Evolutionary conservation across 2,888 invertebrate species (phyloP).

Genomic region (Athrips mouffetella): DNA sequence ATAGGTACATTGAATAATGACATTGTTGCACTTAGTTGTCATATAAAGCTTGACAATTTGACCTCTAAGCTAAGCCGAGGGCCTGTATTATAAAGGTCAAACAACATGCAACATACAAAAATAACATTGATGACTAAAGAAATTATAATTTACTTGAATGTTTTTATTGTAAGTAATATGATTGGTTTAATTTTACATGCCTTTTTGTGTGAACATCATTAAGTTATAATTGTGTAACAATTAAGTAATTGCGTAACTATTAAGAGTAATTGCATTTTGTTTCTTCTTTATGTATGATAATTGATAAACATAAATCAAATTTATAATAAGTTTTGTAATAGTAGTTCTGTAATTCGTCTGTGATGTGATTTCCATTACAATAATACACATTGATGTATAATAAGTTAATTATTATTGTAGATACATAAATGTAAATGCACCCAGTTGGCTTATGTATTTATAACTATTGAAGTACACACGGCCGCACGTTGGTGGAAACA

Average conservation of each 20-base stretch:
- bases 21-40: no score
- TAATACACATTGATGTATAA: constrained; percentile 1
- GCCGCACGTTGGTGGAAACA: not conserved
- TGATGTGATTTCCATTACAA: constrained; percentile 14
- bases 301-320: not conserved
- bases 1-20: no score
- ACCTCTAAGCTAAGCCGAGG: no score
- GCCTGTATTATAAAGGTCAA: no score
- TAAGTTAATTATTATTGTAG: not conserved
- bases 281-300: not conserved
- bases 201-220: not conserved
- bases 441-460: not conserved
- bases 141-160: not conserved
- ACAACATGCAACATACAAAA: no score
- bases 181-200: no score
- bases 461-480: not conserved
- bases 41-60: no score
- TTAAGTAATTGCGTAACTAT: not conserved
- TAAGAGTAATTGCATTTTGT: not conserved
- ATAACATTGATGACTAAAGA: no score
- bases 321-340: not conserved
- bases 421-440: not conserved
- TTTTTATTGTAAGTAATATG: not conserved
- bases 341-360: constrained; percentile 9
- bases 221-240: constrained; percentile 2